Percentiles rank a stretch among this genome's conserved stretches.
These are phyloP conservation scores for Orthosia gracilis DNA, from an alignment of 2,888 invertebrate species.

Conservation along the genomic window DNA sequence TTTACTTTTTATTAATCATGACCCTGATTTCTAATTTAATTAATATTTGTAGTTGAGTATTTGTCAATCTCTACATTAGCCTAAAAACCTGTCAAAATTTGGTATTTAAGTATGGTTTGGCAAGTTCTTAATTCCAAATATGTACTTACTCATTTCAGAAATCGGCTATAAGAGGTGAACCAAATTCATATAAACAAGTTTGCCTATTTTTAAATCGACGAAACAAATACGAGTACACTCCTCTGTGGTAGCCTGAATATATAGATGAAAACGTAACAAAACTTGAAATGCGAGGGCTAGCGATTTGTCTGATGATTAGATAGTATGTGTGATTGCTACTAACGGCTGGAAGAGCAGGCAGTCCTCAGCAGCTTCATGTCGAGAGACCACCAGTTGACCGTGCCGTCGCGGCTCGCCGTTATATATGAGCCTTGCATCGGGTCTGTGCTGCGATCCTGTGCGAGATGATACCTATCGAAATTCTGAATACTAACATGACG, in stretches of 20 bases:
- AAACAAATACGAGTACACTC: background rate
- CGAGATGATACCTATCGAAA: background rate
- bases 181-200: background rate
- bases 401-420: slow-evolving; percentile 94
- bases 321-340: slow-evolving; percentile 71
- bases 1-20: too few species aligned
- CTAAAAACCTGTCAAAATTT: too few species aligned
- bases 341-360: slow-evolving; percentile 92
- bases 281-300: background rate
- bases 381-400: slow-evolving; percentile 94
- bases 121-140: too few species aligned
- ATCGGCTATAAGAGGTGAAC: background rate
- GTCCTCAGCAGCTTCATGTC: slow-evolving; percentile 93
- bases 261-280: background rate
- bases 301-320: background rate
- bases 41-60: too few species aligned
- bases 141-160: too few species aligned
- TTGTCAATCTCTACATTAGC: too few species aligned
- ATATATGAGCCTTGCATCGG: slow-evolving; percentile 93
- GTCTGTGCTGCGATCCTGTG: slow-evolving; percentile 89
- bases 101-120: too few species aligned
- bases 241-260: too few species aligned
- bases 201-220: background rate
- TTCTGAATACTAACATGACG: background rate
- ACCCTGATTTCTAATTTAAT: too few species aligned